phyloP scores from a whole-genome alignment of 2,113 vertebrate species.

The Nannobrachium achirus region DNA sequence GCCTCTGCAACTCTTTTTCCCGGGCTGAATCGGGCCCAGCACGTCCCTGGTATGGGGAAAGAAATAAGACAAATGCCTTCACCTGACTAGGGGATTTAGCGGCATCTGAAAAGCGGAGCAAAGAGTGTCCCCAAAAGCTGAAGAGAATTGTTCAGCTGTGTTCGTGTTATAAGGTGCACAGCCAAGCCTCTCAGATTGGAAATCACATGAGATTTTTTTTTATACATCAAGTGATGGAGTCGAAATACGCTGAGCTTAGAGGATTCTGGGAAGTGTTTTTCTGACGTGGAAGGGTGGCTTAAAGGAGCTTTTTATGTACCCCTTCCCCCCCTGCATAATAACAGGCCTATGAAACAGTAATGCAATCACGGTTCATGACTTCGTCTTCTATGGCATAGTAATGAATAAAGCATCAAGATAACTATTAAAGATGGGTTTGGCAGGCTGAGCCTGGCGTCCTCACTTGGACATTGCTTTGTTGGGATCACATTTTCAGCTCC shows the following conservation, averaged over 20 bases:
- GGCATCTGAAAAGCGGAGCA: conserved; percentile 22
- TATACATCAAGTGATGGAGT: conserved; percentile 11
- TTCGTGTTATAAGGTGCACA: conserved; percentile 34
- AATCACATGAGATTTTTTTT: conserved; percentile 40
- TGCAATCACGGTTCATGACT: conserved; percentile 13
- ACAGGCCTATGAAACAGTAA: conserved; percentile 37
- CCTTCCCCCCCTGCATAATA: conserved; percentile 25
- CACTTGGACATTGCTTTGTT: background rate
- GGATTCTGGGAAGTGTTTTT: background rate
- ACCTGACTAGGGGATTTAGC: conserved; percentile 10
- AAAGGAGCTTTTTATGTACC: conserved; percentile 32
- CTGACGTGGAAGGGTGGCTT: background rate
- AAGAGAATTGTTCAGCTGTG: conserved; percentile 13
- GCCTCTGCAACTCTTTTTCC: too few species aligned
- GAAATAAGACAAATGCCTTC: conserved; percentile 47
- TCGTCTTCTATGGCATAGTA: conserved; percentile 30
- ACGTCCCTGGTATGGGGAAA: too few species aligned
- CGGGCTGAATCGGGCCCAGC: too few species aligned
- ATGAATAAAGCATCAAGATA: conserved; percentile 44
- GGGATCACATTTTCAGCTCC: background rate
- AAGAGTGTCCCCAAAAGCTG: conserved; percentile 8
- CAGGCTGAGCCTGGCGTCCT: background rate
- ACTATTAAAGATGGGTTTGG: conserved; percentile 12
- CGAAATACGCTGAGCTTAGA: conserved; percentile 40
- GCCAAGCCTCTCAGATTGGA: conserved; percentile 4